Percentiles rank a stretch among this genome's conserved stretches.
Evolutionary conservation across 2,797 vertebrate genomes (phyloP).

Genomic region (Oophaga sylvatica): DNA sequence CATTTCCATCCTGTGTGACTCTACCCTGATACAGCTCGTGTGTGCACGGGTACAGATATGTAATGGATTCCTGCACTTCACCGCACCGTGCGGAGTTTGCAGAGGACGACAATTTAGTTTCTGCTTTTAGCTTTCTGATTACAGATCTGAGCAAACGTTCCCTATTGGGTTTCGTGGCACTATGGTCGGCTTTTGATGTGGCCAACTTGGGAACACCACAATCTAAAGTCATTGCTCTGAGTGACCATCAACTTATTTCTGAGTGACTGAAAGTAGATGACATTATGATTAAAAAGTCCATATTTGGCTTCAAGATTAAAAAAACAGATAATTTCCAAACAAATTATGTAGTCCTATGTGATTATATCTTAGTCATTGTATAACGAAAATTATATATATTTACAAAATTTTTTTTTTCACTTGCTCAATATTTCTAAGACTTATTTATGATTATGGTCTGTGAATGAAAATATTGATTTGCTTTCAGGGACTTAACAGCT

Average conservation of each 20-base stretch:
- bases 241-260: neutral
- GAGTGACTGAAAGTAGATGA: neutral
- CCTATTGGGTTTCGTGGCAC: neutral
- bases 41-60: neutral
- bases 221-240: neutral
- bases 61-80: conserved; percentile 10
- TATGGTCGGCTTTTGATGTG: neutral
- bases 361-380: too few relatives aligned
- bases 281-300: neutral
- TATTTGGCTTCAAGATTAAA: neutral
- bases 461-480: too few relatives aligned
- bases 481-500: too few relatives aligned
- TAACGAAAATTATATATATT: too few relatives aligned
- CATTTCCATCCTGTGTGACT: too few relatives aligned
- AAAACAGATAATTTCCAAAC: neutral
- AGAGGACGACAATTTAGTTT: conserved; percentile 22
- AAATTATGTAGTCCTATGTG: neutral
- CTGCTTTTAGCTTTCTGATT: conserved; percentile 40
- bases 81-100: neutral
- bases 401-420: too few relatives aligned
- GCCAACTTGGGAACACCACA: neutral
- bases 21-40: neutral
- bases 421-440: too few relatives aligned
- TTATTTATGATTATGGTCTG: too few relatives aligned
- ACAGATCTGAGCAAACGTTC: conserved; percentile 7